phyloP scores from a whole-genome alignment of 2,888 invertebrate genomes.

The Ophion costatus region DNA sequence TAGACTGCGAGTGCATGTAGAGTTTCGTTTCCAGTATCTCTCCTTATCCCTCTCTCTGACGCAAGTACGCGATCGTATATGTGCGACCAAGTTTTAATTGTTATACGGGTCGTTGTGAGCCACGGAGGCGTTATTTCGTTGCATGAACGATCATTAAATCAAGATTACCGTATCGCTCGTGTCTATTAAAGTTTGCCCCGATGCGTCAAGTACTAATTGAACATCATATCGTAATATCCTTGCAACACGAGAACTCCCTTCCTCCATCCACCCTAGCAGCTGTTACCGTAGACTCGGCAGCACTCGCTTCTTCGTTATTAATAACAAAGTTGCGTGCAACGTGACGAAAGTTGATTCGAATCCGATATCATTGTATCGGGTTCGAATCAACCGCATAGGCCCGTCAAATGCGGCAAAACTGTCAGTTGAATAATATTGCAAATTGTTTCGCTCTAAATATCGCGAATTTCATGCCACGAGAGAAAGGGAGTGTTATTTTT shows the following conservation, averaged over 20 bases:
- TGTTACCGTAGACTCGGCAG: constrained; percentile 6
- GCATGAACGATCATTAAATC: constrained; percentile 70
- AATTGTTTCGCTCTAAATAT: too few species aligned
- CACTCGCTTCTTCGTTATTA: not conserved
- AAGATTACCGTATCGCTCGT: constrained; percentile 64
- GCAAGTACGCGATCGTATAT: not conserved
- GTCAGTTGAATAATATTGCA: not conserved
- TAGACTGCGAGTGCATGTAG: constrained; percentile 1
- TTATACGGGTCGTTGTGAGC: constrained; percentile 73
- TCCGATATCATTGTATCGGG: not conserved
- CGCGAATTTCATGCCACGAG: too few species aligned
- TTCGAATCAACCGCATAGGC: not conserved
- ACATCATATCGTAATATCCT: constrained; percentile 51
- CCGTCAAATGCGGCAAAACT: not conserved
- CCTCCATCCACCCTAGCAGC: not conserved
- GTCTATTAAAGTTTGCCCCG: constrained; percentile 55
- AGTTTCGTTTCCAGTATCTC: constrained; percentile 12
- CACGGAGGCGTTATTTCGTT: constrained; percentile 61
- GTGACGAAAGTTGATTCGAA: constrained; percentile 13
- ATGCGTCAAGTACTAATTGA: constrained; percentile 57
- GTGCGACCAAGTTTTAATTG: constrained; percentile 77
- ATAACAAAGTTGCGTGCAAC: constrained; percentile 13
- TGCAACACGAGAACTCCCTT: constrained; percentile 1
- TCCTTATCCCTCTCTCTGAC: not conserved
- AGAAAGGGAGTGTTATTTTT: too few species aligned